These are phyloP conservation scores for Parascotia fuliginaria DNA, from an alignment of 2,888 invertebrate species.

Conservation along the genomic window DNA sequence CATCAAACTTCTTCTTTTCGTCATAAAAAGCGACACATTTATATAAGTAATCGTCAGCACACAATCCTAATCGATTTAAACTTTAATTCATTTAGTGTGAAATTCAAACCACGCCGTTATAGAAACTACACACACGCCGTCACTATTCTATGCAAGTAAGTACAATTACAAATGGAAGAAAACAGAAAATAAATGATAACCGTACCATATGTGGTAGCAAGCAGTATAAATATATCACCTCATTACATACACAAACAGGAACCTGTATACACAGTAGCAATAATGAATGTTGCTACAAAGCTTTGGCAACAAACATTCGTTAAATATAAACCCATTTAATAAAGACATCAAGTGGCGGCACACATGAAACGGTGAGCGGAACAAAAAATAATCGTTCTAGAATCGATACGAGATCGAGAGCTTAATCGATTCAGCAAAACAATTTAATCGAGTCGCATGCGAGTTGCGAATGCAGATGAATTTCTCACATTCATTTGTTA, in stretches of 20 bases:
- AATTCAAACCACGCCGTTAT: too few relatives aligned
- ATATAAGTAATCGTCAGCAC: too few relatives aligned
- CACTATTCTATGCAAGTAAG: background rate
- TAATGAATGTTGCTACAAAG: slow-evolving; percentile 23
- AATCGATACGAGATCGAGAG: slow-evolving; percentile 69
- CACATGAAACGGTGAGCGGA: slow-evolving; percentile 58
- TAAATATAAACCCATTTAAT: slow-evolving; percentile 60
- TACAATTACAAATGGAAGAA: background rate
- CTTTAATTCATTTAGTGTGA: too few relatives aligned
- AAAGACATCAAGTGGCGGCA: slow-evolving; percentile 70
- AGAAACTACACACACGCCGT: background rate
- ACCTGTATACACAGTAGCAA: slow-evolving; percentile 32
- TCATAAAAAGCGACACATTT: too few relatives aligned
- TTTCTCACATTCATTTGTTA: slow-evolving; percentile 54
- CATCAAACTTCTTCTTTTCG: too few relatives aligned
- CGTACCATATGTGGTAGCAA: background rate
- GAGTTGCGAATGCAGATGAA: slow-evolving; percentile 68
- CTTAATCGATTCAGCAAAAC: slow-evolving; percentile 82
- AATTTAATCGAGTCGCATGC: slow-evolving; percentile 74
- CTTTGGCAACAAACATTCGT: slow-evolving; percentile 39
- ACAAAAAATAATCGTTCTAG: slow-evolving; percentile 73
- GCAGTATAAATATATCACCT: slow-evolving; percentile 13
- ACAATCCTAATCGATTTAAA: too few relatives aligned
- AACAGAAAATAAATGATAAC: background rate
- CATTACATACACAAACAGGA: slow-evolving; percentile 5